Percentiles rank a stretch among this genome's conserved stretches.
Evolutionary conservation across 2,888 invertebrate species (phyloP).

Genomic region (Ferdinandea cuprea): DNA sequence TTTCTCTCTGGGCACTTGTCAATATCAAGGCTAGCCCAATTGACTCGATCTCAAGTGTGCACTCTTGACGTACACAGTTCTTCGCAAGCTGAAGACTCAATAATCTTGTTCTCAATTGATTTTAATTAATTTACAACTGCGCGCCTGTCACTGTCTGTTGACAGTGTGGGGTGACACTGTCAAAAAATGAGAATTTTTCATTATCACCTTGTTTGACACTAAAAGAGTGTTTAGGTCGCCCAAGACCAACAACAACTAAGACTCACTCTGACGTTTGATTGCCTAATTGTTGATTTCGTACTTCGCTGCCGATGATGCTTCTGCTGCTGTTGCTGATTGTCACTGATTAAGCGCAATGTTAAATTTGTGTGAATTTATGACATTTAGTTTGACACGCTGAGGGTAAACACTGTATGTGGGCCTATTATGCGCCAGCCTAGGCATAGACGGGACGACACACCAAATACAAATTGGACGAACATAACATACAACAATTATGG

Average conservation of each 20-base stretch:
- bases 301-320: constrained; percentile 11
- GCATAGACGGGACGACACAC: constrained; percentile 19
- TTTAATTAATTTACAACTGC: constrained; percentile 71
- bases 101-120: constrained; percentile 53
- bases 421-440: too few species aligned
- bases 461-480: constrained; percentile 44
- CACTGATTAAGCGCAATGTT: constrained; percentile 57
- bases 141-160: constrained; percentile 50
- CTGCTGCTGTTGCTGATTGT: constrained; percentile 62
- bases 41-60: constrained; percentile 32
- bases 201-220: constrained; percentile 60
- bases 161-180: constrained; percentile 9
- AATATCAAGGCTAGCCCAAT: constrained; percentile 65
- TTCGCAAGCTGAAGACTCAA: constrained; percentile 33
- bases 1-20: constrained; percentile 40
- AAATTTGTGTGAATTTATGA: constrained; percentile 68
- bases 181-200: constrained; percentile 21
- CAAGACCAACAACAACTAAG: too few species aligned
- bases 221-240: constrained; percentile 31
- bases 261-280: constrained; percentile 12
- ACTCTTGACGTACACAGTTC: not conserved
- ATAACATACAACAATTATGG: constrained; percentile 47
- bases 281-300: constrained; percentile 29
- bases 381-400: constrained; percentile 58
- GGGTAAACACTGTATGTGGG: constrained; percentile 44